These are phyloP conservation scores for Scopus umbretta DNA, from an alignment of 2,113 vertebrate species.

Conservation along the genomic window DNA sequence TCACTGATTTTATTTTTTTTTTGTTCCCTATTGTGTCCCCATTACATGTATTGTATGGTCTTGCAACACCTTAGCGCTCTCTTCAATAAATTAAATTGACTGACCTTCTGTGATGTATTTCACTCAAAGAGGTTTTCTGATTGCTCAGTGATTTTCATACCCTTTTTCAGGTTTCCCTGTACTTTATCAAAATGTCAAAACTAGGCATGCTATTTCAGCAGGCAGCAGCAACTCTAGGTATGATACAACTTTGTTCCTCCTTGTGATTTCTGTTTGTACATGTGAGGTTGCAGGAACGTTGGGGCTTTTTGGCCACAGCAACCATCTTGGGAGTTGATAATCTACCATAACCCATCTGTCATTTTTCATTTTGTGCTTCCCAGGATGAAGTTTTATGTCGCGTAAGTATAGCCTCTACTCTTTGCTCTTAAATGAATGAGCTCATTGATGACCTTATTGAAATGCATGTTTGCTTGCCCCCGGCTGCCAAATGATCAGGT, in stretches of 20 bases:
- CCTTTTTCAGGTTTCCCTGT: neutral
- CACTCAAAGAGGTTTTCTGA: neutral
- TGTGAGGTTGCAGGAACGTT: neutral
- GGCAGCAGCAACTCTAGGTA: neutral
- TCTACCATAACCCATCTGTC: neutral
- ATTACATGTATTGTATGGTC: neutral
- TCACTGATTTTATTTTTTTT: neutral
- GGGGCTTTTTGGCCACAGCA: neutral
- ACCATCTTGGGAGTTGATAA: neutral
- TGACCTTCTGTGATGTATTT: neutral
- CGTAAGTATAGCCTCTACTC: neutral
- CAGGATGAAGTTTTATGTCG: neutral
- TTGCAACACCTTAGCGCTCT: neutral
- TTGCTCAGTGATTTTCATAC: neutral
- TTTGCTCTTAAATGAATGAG: neutral
- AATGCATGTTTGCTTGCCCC: slow-evolving; percentile 37
- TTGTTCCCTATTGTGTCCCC: neutral
- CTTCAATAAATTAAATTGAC: neutral
- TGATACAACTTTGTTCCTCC: neutral
- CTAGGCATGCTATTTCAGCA: neutral
- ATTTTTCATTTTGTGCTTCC: neutral
- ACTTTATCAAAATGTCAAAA: neutral
- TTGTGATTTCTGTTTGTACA: neutral
- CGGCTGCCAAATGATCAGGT: neutral
- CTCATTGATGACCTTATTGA: slow-evolving; percentile 7